phyloP scores from a whole-genome alignment of 2,113 vertebrate genomes.

The human (Homo sapiens) region GRCh38 chrX:110285501-110286000 shows the following conservation, averaged over 20 bases:
- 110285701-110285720: constrained; percentile 1
- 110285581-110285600: constrained; percentile 32
- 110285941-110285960: neutral
- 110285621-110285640: neutral
- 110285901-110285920: constrained; percentile 13
- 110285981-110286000: neutral
- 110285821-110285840: neutral
- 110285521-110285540: neutral
- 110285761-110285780: constrained; percentile 26
- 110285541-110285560: constrained; percentile 48
- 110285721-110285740: neutral
- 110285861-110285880: constrained; percentile 35
- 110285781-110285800: neutral
- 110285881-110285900: constrained; percentile 23
- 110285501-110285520: constrained; percentile 5
- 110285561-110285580: constrained; percentile 34
- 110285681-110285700: neutral
- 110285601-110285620: neutral
- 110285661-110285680: constrained; percentile 2
- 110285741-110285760: neutral
- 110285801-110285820: neutral
- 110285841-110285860: constrained; percentile 15
- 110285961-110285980: constrained; percentile 16
- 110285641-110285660: neutral
- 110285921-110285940: neutral